Evolutionary conservation across 2,113 vertebrate genomes (phyloP).

Genomic region (Xiphophorus maculatus): DNA sequence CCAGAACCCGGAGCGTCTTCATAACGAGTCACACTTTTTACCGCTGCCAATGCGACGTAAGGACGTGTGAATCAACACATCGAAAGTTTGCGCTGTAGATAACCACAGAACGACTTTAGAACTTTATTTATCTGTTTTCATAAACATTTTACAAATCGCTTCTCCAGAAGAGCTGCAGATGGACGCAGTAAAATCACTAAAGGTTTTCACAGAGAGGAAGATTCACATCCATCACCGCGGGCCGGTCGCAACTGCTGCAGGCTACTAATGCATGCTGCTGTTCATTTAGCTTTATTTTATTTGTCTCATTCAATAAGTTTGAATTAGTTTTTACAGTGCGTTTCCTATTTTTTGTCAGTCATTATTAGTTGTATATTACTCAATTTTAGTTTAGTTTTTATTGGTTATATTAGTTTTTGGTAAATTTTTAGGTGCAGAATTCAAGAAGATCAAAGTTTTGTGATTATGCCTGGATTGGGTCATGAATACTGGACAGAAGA

Average conservation of each 20-base stretch:
- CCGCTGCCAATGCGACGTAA: background rate
- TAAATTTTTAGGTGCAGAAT: too few relatives aligned
- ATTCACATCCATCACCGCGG: conserved; percentile 54
- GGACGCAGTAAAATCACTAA: background rate
- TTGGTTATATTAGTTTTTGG: too few relatives aligned
- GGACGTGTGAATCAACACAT: background rate
- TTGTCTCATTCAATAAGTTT: too few relatives aligned
- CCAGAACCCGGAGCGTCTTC: background rate
- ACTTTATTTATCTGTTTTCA: background rate
- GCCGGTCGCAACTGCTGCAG: conserved; percentile 35
- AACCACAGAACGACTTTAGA: too few relatives aligned
- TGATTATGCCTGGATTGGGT: too few relatives aligned
- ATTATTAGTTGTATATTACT: too few relatives aligned
- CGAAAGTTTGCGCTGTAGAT: background rate
- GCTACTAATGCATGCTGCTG: too few relatives aligned
- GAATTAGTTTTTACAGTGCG: conserved; percentile 15
- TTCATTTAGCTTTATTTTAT: too few relatives aligned
- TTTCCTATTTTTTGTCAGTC: background rate
- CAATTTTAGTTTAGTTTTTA: too few relatives aligned
- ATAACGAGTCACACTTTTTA: background rate
- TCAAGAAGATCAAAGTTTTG: too few relatives aligned
- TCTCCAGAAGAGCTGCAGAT: background rate
- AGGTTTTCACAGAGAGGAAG: background rate
- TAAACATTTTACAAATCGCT: background rate
- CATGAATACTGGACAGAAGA: too few relatives aligned